These are phyloP conservation scores for Protonemura montana DNA, from an alignment of 2,888 invertebrate genomes.

Conservation along the genomic window DNA sequence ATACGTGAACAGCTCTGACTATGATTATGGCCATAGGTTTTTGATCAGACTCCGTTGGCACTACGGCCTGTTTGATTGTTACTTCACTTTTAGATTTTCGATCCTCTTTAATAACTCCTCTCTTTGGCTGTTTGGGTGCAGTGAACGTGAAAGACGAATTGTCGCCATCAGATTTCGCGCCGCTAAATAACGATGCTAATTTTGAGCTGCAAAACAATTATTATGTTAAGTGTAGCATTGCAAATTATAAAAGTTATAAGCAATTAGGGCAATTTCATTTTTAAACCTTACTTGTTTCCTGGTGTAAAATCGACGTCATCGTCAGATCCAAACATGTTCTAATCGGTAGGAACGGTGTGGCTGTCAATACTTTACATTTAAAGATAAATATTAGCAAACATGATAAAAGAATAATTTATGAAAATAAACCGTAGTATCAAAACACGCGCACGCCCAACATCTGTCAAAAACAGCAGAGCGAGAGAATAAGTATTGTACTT, in stretches of 20 bases:
- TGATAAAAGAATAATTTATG: background rate
- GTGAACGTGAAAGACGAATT: conserved; percentile 50
- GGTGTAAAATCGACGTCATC: conserved; percentile 50
- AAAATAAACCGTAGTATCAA: background rate
- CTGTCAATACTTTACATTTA: background rate
- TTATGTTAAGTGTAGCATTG: background rate
- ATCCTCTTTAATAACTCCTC: conserved; percentile 23
- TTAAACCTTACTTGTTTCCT: conserved; percentile 45
- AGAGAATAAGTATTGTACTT: no score
- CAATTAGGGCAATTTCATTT: background rate
- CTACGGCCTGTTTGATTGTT: background rate
- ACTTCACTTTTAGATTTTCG: conserved; percentile 21
- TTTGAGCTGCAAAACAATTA: conserved; percentile 49
- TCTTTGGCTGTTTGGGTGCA: conserved; percentile 51
- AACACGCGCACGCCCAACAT: background rate
- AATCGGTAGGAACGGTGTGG: background rate
- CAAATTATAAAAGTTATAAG: background rate
- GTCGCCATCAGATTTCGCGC: conserved; percentile 44
- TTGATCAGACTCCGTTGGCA: background rate
- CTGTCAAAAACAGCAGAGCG: background rate
- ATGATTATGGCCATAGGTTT: conserved; percentile 48
- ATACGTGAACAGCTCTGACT: conserved; percentile 49
- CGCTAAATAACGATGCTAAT: conserved; percentile 50
- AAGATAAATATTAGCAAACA: background rate
- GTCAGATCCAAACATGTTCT: conserved; percentile 49